These are phyloP conservation scores for Ctenopoma kingsleyae DNA, from an alignment of 2,797 vertebrate genomes.

Conservation along the genomic window DNA sequence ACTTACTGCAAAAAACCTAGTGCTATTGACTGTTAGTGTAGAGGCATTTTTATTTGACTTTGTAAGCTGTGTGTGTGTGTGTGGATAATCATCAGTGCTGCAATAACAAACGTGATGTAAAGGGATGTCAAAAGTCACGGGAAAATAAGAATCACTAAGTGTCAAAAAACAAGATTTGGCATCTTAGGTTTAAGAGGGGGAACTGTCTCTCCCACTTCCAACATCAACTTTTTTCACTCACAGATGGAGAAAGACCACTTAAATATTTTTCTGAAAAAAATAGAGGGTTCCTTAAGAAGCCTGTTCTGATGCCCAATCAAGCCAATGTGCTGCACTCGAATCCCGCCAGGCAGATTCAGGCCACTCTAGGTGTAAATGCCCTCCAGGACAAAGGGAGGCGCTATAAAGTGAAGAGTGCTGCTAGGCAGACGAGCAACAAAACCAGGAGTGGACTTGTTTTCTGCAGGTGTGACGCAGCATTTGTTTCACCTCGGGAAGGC, in stretches of 20 bases:
- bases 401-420: slow-evolving; percentile 96
- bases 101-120: slow-evolving; percentile 67
- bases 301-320: slow-evolving; percentile 75
- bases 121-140: slow-evolving; percentile 85
- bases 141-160: slow-evolving; percentile 91
- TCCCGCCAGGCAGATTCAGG: slow-evolving; percentile 85
- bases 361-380: slow-evolving; percentile 91
- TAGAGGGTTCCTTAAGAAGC: slow-evolving; percentile 89
- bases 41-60: slow-evolving; percentile 40
- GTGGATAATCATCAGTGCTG: slow-evolving; percentile 61
- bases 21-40: slow-evolving; percentile 46
- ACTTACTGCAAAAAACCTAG: slow-evolving; percentile 54
- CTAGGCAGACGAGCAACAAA: slow-evolving; percentile 90
- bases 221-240: slow-evolving; percentile 87
- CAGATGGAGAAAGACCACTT: slow-evolving; percentile 91
- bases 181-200: slow-evolving; percentile 87
- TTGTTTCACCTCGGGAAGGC: slow-evolving; percentile 93
- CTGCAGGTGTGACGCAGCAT: slow-evolving; percentile 88
- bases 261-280: slow-evolving; percentile 88
- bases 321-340: slow-evolving; percentile 64
- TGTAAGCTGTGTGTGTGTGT: slow-evolving; percentile 34
- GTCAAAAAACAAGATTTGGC: slow-evolving; percentile 90
- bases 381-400: slow-evolving; percentile 87
- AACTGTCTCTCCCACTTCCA: slow-evolving; percentile 85
- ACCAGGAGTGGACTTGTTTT: slow-evolving; percentile 90